Base-by-base conservation (phyloP, 2,888 invertebrate genomes). In the Plemyria rubiginata region DNA sequence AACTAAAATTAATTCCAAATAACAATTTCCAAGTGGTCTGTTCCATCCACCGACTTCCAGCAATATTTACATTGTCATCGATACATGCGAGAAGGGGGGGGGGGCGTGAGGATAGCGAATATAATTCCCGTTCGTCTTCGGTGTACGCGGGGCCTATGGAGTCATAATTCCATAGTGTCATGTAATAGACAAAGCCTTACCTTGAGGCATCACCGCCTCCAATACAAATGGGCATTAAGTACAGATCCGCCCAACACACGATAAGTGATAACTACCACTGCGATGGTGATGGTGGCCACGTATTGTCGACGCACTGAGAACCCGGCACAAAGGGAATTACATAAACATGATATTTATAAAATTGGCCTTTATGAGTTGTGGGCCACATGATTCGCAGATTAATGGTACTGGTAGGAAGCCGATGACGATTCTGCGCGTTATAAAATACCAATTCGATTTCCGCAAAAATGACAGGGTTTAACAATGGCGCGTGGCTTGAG, bases 161-260 rank as follows among this genome's bases (percentile, higher is more conserved):
- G 41, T 29, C 52, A 29, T 61, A 59, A 60, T 62, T 58, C 52
- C 16, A 54, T 56, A 22, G 45, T 22, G 55, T 32, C 46, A 36
- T 36, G 43, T 40, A 52, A 57, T 45, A 54, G 57, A 64, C 63
- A 67, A 65, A 62, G 59, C 38, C 29, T 46, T 55, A 50, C 67
- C 70, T 70, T 67, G 64, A 16, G 8, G 12, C 13, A 28, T 57
- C 62, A 59, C 46, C 13, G 12, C 50, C 36, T 54, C 56, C 62
- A 65, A 66, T 66, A 67, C 62, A 70, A 67, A 70, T 70, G 67
- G 64, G n/a, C 66, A 68, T 63, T 67, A 60, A 64, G 43, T 52
- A 12, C 9, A 4, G 4, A 22, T 36, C 59, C 63, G 43, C 65
- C 58, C 61, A 43, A 12, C 46, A 65, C 65, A 67, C 57, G 61